Conservation (phyloP, 2,113 vertebrate species). For the Tinamus guttatus region DNA sequence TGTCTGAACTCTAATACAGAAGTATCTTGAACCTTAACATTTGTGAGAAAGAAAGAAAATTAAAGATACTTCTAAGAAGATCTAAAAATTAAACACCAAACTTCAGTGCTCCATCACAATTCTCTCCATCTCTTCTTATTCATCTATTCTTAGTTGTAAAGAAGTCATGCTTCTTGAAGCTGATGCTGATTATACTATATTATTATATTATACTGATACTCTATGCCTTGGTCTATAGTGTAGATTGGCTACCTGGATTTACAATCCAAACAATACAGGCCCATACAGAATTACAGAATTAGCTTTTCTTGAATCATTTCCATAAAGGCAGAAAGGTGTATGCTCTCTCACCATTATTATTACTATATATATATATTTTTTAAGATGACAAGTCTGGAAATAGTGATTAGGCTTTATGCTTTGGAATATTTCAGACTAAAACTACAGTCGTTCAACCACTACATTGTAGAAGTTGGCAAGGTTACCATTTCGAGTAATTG, state of each 20-base stretch:
- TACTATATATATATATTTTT: no score
- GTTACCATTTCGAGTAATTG: not conserved
- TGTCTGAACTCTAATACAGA: not conserved
- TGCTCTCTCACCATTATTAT: not conserved
- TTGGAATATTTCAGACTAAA: not conserved
- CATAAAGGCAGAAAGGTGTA: not conserved
- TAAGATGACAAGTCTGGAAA: not conserved
- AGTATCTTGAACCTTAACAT: not conserved
- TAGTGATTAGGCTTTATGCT: not conserved
- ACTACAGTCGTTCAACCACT: not conserved
- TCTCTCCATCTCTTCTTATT: not conserved
- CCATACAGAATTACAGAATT: not conserved
- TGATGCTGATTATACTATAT: no score
- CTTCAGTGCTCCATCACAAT: not conserved
- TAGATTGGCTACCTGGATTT: not conserved
- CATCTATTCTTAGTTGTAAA: not conserved
- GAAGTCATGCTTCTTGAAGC: not conserved
- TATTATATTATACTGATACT: not conserved
- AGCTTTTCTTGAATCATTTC: not conserved
- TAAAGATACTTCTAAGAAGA: not conserved
- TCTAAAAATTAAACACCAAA: not conserved
- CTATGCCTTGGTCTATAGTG: not conserved
- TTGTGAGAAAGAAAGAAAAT: not conserved
- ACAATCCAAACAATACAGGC: fast-evolving
- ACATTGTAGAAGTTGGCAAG: not conserved